Evolutionary conservation across 2,113 vertebrate genomes (phyloP), one percentile per base, ranked within the genome.

Genomic region (Myotis lucifugus): DNA sequence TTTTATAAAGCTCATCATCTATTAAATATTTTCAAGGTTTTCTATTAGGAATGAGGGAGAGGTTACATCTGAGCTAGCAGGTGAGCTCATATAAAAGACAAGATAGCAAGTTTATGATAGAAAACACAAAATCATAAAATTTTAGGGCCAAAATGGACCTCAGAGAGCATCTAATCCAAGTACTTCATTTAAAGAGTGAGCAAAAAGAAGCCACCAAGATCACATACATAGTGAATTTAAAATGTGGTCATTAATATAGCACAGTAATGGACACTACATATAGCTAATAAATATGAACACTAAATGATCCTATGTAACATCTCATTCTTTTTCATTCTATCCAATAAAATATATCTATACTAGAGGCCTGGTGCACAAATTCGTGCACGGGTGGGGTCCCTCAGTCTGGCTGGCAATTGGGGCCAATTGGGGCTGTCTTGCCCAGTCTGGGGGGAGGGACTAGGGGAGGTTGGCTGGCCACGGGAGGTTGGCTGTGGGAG

Each of bases 111-210:
- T 81, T 91, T 90, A 96, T 77, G 25, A 95, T 52, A 82, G 11
- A 32, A 27, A 84, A 94, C n/a, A 88, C 32, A 90, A 90, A 73
- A 61, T 61, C 54, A 61, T 81, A 94, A 91, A 64, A 91, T 74
- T 94, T 95, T 89, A 95, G 48, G 46, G 61, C 13, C 70, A 37
- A 77, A 81, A 79, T 85, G 82, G 7, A 87, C 59, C 61, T 82
- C 17, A 93, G 90, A 91, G 66, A 84, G 13, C 21, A 61, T 79
- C 56, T 72, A 73, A 72, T 11, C 14, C 67, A 95, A 90, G 18
- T 21, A 79, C 18, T 84, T 86, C 29, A 84, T 77, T 87, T 81
- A 52, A 70, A 93, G 73, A 72, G 3, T 48, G 3, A 29, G 32
- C n/a, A 92, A 61, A 95, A 79, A 78, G 21, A 59, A 85, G 50